A percentile compares a stretch with the other conserved stretches of the same genome.
These are phyloP conservation scores for Hemibagrus wyckioides DNA, from an alignment of 2,113 vertebrate species.

Conservation along the genomic window DNA sequence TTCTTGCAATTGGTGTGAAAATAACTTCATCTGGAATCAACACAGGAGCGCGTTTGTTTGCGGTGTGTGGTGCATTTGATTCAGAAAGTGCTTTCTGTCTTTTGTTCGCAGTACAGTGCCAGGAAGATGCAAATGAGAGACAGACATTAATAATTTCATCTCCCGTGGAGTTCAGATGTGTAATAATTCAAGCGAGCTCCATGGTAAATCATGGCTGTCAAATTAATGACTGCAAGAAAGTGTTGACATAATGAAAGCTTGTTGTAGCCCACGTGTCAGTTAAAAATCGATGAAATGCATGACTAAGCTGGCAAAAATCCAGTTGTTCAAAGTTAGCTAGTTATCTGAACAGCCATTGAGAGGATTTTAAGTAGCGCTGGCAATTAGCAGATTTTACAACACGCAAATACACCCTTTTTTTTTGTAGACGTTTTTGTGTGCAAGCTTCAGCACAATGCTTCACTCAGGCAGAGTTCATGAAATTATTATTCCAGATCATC, in stretches of 20 bases:
- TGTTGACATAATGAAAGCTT: slow-evolving; percentile 32
- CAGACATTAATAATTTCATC: not conserved
- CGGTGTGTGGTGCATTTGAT: not conserved
- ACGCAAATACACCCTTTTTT: not conserved
- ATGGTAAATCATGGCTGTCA: slow-evolving; percentile 1
- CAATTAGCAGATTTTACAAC: not conserved
- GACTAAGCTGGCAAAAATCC: not conserved
- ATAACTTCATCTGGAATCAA: slow-evolving; percentile 21
- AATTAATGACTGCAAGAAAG: slow-evolving; percentile 2
- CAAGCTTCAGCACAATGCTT: not conserved
- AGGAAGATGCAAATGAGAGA: not conserved
- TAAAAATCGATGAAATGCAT: slow-evolving; percentile 8
- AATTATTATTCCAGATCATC: slow-evolving; percentile 1
- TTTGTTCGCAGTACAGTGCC: not conserved
- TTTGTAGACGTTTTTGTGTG: not conserved
- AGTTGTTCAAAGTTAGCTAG: not conserved
- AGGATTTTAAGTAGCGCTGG: not conserved
- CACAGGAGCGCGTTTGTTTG: slow-evolving; percentile 1
- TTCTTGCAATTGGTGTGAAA: slow-evolving; percentile 38
- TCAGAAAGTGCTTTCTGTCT: slow-evolving; percentile 13
- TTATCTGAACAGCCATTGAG: not conserved
- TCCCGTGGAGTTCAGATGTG: slow-evolving; percentile 17
- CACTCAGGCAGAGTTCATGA: not conserved
- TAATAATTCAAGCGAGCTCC: slow-evolving; percentile 2
- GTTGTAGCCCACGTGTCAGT: slow-evolving; percentile 7